A percentile compares a stretch with the other conserved stretches of the same genome.
These are phyloP conservation scores for Barypeithes pellucidus DNA, from an alignment of 2,888 invertebrate genomes.

Conservation along the genomic window DNA sequence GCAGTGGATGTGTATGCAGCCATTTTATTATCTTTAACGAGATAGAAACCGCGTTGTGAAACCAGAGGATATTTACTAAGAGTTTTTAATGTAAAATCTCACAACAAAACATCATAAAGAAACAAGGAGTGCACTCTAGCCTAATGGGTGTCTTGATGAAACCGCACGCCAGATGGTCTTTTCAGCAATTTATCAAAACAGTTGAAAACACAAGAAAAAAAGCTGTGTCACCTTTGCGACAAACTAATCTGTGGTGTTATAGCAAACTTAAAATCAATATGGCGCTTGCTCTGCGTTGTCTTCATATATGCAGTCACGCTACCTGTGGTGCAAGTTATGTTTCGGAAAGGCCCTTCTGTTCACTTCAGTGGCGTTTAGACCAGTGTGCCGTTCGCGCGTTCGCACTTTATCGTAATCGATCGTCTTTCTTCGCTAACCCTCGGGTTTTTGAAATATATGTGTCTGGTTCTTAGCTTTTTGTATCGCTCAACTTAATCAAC, in stretches of 20 bases:
- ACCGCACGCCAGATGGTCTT: constrained; percentile 44
- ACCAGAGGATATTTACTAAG: constrained; percentile 7
- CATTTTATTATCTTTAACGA: constrained; percentile 1
- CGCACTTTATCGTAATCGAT: constrained; percentile 65
- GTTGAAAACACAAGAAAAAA: constrained; percentile 45
- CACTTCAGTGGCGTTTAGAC: constrained; percentile 68
- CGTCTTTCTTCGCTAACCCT: constrained; percentile 64
- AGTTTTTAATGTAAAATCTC: constrained; percentile 17
- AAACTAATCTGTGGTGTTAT: constrained; percentile 55
- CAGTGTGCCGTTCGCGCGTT: constrained; percentile 67
- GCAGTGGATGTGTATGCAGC: not conserved
- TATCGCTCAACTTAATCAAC: constrained; percentile 50
- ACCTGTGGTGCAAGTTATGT: constrained; percentile 66
- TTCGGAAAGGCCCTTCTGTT: constrained; percentile 63
- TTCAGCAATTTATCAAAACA: constrained; percentile 47
- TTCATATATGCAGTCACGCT: constrained; percentile 66
- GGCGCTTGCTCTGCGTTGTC: constrained; percentile 69
- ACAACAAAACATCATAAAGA: constrained; percentile 31
- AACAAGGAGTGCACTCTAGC: constrained; percentile 33
- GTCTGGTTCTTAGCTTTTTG: constrained; percentile 62
- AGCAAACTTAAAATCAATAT: constrained; percentile 70
- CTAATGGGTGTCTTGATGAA: constrained; percentile 46
- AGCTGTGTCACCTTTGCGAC: constrained; percentile 51
- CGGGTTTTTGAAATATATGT: constrained; percentile 62
- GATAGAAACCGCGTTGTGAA: not conserved